These are phyloP conservation scores for Gephyroberyx darwinii DNA, from an alignment of 2,797 vertebrate species.

Conservation along the genomic window DNA sequence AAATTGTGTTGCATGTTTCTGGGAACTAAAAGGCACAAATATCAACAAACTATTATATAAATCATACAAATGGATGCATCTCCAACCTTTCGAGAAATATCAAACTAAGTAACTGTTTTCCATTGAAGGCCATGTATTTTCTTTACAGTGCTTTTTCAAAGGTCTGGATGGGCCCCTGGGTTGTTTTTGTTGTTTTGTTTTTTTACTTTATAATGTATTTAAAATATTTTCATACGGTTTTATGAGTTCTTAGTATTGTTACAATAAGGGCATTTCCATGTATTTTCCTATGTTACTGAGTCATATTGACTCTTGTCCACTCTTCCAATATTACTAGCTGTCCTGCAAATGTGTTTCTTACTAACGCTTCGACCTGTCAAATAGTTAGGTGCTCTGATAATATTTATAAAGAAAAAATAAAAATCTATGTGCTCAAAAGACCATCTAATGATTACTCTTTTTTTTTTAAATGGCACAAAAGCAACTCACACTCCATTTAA, in stretches of 20 bases:
- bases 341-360: slow-evolving; percentile 71
- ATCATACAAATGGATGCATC: slow-evolving; percentile 32
- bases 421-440: slow-evolving; percentile 33
- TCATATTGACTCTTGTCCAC: slow-evolving; percentile 88
- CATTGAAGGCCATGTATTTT: neutral
- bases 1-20: slow-evolving; percentile 48
- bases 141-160: neutral
- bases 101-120: neutral
- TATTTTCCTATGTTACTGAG: slow-evolving; percentile 72
- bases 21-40: slow-evolving; percentile 23
- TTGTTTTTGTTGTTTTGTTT: slow-evolving; percentile 47
- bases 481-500: too few species aligned
- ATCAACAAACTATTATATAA: slow-evolving; percentile 22
- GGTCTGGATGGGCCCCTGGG: neutral
- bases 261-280: slow-evolving; percentile 43
- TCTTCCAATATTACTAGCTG: slow-evolving; percentile 56
- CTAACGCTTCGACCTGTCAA: slow-evolving; percentile 41
- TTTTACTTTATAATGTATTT: slow-evolving; percentile 78
- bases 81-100: slow-evolving; percentile 17
- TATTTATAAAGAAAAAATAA: slow-evolving; percentile 75
- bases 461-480: neutral
- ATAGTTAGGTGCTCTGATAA: slow-evolving; percentile 35
- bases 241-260: slow-evolving; percentile 48
- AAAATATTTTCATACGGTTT: slow-evolving; percentile 67
- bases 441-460: neutral